Conservation (phyloP, 2,113 vertebrate species). For the Tragelaphus imberbis region DNA sequence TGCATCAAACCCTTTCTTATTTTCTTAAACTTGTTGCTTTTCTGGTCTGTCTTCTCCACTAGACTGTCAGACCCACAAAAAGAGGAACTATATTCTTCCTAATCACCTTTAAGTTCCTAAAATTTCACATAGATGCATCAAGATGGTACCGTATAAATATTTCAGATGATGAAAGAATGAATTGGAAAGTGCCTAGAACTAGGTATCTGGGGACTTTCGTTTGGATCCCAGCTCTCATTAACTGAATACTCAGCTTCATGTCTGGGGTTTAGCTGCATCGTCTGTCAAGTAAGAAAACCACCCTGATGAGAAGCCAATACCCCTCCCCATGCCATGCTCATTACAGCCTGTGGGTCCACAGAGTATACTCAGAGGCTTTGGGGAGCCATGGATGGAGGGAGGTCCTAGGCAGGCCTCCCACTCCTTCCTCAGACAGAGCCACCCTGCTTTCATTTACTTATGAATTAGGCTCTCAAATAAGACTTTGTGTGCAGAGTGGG, state of each 20-base stretch:
- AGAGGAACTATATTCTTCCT: not conserved
- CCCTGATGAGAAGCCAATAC: not conserved
- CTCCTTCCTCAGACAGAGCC: not conserved
- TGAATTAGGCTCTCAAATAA: not conserved
- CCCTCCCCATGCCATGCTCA: not conserved
- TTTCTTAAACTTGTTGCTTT: not conserved
- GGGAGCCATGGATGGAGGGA: not conserved
- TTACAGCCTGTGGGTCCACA: not conserved
- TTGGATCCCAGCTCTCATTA: not conserved
- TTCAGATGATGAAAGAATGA: not conserved
- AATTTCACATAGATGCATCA: not conserved
- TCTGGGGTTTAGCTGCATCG: not conserved
- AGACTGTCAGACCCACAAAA: not conserved
- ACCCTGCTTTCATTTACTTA: not conserved
- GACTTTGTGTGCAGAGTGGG: not conserved
- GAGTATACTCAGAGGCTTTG: not conserved
- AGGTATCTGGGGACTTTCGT: rapidly evolving
- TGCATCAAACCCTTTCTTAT: not conserved
- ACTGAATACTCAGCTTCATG: not conserved
- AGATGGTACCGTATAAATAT: not conserved
- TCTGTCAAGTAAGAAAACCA: not conserved
- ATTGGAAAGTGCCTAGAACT: not conserved
- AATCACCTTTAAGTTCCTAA: not conserved
- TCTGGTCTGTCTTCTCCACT: not conserved
- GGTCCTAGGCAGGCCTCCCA: not conserved